Evolutionary conservation across 2,797 vertebrate species (phyloP), one percentile per base, ranked within the genome.

Genomic region (Myiothlypis chrysogaster): DNA sequence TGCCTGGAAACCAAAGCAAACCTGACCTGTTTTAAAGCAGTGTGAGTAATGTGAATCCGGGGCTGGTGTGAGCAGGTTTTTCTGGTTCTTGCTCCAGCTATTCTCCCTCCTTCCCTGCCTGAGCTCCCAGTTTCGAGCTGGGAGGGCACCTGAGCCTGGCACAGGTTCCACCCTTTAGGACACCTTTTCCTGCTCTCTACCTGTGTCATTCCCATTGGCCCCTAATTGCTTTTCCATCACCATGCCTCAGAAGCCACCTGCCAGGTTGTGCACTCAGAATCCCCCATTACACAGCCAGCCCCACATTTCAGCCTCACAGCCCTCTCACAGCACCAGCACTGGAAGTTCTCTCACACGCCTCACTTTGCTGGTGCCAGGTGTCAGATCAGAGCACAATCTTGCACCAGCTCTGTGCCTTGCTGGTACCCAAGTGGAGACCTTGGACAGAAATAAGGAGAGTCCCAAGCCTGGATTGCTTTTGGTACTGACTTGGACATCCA

Each of bases 21-120:
- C 63, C 47, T 87, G 91, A 96, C 96, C 91, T 91, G 82, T 63
- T 95, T 77, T 59, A 84, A 87, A 70, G 37, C 64, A n/a, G 34
- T 9, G 59, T 93, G 83, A 92, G 95, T 91, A 96, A 95, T 69
- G 59, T 66, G 96, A 90, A 73, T 79, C 87, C 39, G 0, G 0
- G 37, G 75, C 78, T 79, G 64, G 14, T 3, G 6, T 2, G 28
- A 94, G 56, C 96, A 92, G 96, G 96, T 96, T 96, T 96, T 96
- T 96, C 96, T 32, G 8, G 96, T 96, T 96, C 91, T 95, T 9
- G 8, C 46, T 83, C 71, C 52, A 91, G 76, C 37, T 50, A 46
- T 92, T 69, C 35, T 41, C 8, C 28, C 60, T 87, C 85, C 79
- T 91, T 89, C 82, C 47, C 52, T 60, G 56, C 84, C 56, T 32